Evolutionary conservation across 2,113 vertebrate species (phyloP).

Genomic region (Maccullochella peelii): DNA sequence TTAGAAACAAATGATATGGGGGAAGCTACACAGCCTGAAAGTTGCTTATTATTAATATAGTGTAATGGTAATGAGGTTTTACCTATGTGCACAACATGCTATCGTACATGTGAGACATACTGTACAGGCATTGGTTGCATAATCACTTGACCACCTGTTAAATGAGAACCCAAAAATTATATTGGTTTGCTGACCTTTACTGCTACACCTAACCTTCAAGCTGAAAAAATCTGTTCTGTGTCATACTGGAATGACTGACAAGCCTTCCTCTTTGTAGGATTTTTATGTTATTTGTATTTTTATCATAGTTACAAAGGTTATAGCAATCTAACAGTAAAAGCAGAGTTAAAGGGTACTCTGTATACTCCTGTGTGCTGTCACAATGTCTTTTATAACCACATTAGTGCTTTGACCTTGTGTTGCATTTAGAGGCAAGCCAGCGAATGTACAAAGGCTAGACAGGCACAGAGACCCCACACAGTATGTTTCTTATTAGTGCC

Average conservation of each 20-base stretch:
- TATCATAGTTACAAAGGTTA: slow-evolving; percentile 13
- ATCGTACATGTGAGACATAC: not conserved
- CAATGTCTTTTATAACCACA: slow-evolving; percentile 27
- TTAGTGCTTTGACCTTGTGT: slow-evolving; percentile 64
- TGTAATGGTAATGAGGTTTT: slow-evolving; percentile 1
- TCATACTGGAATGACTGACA: not conserved
- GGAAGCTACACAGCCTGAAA: slow-evolving; percentile 9
- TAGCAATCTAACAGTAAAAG: not conserved
- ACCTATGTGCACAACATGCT: not conserved
- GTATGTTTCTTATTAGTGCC: slow-evolving; percentile 56
- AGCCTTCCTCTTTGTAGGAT: not conserved
- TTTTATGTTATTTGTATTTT: slow-evolving; percentile 16
- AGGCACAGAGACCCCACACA: slow-evolving; percentile 29
- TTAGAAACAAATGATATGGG: slow-evolving; percentile 11
- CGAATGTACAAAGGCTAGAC: slow-evolving; percentile 23
- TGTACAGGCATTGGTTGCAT: not conserved
- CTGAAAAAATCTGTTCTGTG: not conserved
- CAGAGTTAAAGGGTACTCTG: not conserved
- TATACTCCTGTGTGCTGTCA: slow-evolving; percentile 23
- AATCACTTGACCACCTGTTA: not conserved
- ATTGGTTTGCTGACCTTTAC: not conserved
- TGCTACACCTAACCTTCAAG: not conserved
- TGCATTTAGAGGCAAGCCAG: slow-evolving; percentile 38
- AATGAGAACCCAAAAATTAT: not conserved
- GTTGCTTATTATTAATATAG: not conserved